A percentile compares a stretch with the other conserved stretches of the same genome.
These are phyloP conservation scores for Actias luna DNA, from an alignment of 2,888 invertebrate genomes.

Conservation along the genomic window DNA sequence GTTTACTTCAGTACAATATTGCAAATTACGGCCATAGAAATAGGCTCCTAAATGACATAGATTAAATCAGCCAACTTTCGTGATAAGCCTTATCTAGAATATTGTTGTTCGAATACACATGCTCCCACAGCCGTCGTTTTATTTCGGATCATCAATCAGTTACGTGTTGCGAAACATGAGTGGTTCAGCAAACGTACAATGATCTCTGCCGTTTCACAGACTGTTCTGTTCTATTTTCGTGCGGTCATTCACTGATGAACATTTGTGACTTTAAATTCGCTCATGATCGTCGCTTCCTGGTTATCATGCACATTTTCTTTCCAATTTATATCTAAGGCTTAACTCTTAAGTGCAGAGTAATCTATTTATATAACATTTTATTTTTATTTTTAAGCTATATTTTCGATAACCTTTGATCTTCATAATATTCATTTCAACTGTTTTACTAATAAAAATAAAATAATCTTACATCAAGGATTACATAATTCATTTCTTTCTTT, in stretches of 20 bases:
- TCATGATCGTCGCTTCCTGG: neutral
- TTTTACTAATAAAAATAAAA: too few species aligned
- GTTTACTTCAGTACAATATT: too few species aligned
- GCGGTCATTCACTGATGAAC: slow-evolving; percentile 43
- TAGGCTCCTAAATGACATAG: neutral
- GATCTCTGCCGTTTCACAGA: slow-evolving; percentile 50
- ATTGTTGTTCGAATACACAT: slow-evolving; percentile 1
- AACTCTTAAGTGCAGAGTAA: too few species aligned
- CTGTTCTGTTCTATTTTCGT: slow-evolving; percentile 52
- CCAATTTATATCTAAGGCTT: neutral
- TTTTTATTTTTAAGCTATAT: too few species aligned
- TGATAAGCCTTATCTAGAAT: neutral
- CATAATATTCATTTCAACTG: too few species aligned
- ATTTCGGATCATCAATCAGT: slow-evolving; percentile 50
- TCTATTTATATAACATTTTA: too few species aligned
- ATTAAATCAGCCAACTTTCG: neutral
- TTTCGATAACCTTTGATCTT: too few species aligned
- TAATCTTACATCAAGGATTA: too few species aligned
- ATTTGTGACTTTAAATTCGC: slow-evolving; percentile 24
- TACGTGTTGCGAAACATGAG: slow-evolving; percentile 42
- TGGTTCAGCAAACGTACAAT: slow-evolving; percentile 41
- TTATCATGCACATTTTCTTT: neutral
- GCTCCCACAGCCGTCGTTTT: slow-evolving; percentile 13
- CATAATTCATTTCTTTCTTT: too few species aligned
- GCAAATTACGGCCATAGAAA: too few species aligned